Percentiles rank a stretch among this genome's conserved stretches.
phyloP scores from a whole-genome alignment of 2,888 invertebrate genomes.

The Tipula helvola region DNA sequence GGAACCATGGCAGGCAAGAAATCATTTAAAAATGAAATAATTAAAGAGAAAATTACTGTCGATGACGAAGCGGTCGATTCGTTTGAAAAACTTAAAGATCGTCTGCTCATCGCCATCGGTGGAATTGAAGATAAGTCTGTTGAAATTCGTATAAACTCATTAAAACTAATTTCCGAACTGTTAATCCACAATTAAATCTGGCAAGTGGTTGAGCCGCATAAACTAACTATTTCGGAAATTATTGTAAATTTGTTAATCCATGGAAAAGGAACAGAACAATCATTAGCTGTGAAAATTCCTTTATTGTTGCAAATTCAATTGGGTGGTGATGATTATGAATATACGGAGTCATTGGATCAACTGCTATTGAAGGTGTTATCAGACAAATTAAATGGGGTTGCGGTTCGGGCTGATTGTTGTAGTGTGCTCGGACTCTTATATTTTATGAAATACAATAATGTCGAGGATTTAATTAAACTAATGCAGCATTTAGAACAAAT shows the following conservation, averaged over 20 bases:
- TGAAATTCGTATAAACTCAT: not conserved
- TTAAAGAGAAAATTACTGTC: too few species aligned
- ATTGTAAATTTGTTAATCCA: not conserved
- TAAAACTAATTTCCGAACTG: not conserved
- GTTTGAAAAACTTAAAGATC: not conserved
- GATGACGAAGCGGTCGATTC: not conserved
- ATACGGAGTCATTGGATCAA: conserved; percentile 58
- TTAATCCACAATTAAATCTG: not conserved
- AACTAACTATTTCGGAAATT: not conserved
- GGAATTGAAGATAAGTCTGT: not conserved
- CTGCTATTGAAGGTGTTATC: conserved; percentile 55
- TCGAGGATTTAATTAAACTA: conserved; percentile 56
- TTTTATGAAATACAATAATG: conserved; percentile 70
- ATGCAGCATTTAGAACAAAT: conserved; percentile 67
- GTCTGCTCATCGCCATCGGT: not conserved
- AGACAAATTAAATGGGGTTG: conserved; percentile 62
- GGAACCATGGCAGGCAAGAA: not conserved
- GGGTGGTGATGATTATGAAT: conserved; percentile 54
- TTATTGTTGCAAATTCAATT: not conserved
- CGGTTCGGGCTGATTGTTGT: conserved; percentile 77
- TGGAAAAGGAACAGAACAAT: not conserved
- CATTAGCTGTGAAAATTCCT: not conserved
- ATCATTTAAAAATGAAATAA: not conserved
- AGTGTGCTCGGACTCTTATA: conserved; percentile 69
- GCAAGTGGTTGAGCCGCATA: not conserved